These are phyloP conservation scores for Bostrychus sinensis DNA, from an alignment of 2,113 vertebrate species.

Conservation along the genomic window DNA sequence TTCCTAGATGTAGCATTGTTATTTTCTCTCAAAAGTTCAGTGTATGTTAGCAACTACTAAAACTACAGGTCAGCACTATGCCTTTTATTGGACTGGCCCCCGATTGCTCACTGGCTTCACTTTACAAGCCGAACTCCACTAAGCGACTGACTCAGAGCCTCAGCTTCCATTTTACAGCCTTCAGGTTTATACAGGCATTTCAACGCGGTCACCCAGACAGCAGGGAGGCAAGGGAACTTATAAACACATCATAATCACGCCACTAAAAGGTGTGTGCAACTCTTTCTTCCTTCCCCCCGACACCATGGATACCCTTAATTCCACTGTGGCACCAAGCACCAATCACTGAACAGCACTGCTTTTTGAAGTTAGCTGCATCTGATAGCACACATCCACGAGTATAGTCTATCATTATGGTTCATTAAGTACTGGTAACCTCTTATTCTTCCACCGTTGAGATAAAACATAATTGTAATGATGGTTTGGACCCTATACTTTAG, in stretches of 20 bases:
- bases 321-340: conserved; percentile 35
- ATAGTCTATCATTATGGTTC: conserved; percentile 56
- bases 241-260: conserved; percentile 64
- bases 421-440: conserved; percentile 54
- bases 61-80: conserved; percentile 36
- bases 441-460: conserved; percentile 44
- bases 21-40: conserved; percentile 15
- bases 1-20: conserved; percentile 6
- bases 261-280: conserved; percentile 39
- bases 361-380: conserved; percentile 23
- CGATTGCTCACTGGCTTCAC: conserved; percentile 24
- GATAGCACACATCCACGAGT: not conserved
- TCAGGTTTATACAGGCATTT: conserved; percentile 47
- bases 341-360: conserved; percentile 36
- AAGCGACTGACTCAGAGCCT: conserved; percentile 41
- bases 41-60: conserved; percentile 25
- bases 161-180: conserved; percentile 45
- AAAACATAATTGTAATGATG: conserved; percentile 53
- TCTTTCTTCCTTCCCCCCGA: conserved; percentile 21
- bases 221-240: conserved; percentile 45
- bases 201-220: conserved; percentile 39
- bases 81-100: conserved; percentile 30
- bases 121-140: conserved; percentile 52
- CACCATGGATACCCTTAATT: conserved; percentile 49
- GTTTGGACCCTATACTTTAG: conserved; percentile 20